Evolutionary conservation across 2,888 invertebrate genomes (phyloP).

Genomic region (Drosophila atripex): DNA sequence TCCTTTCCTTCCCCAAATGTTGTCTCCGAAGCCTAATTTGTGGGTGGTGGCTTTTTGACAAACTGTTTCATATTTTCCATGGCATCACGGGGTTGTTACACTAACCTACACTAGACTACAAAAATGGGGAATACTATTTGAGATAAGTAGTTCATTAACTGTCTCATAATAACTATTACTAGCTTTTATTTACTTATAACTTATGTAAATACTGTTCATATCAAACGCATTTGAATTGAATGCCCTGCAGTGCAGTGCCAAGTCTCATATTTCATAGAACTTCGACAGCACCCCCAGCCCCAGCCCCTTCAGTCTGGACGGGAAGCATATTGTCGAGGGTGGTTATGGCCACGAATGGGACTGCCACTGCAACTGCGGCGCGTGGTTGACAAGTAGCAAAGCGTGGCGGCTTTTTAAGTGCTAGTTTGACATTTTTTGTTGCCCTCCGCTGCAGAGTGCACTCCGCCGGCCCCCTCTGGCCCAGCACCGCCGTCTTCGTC

Average conservation of each 20-base stretch:
- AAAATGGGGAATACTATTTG: not conserved
- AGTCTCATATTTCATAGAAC: constrained; percentile 39
- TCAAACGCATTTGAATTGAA: not conserved
- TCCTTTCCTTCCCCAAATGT: constrained; percentile 6
- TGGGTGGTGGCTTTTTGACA: constrained; percentile 75
- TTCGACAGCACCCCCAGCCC: constrained; percentile 5
- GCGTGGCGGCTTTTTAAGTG: constrained; percentile 76
- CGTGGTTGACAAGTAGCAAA: constrained; percentile 76
- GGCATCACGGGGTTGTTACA: constrained; percentile 54
- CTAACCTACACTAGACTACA: constrained; percentile 32
- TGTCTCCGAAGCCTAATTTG: constrained; percentile 68
- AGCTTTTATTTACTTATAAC: not conserved
- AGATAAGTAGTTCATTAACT: not conserved
- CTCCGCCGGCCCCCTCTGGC: too few species aligned
- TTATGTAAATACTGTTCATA: not conserved
- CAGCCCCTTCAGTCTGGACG: constrained; percentile 49
- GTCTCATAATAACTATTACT: not conserved
- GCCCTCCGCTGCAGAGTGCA: constrained; percentile 23
- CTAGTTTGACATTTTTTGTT: constrained; percentile 72
- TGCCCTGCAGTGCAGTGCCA: constrained; percentile 50
- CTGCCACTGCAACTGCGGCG: constrained; percentile 47
- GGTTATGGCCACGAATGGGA: constrained; percentile 13
- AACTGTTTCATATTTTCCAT: constrained; percentile 70
- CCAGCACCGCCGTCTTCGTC: not conserved
- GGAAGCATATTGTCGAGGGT: constrained; percentile 72